phyloP scores from a whole-genome alignment of 2,113 vertebrate genomes.

The Lepisosteus osseus region DNA sequence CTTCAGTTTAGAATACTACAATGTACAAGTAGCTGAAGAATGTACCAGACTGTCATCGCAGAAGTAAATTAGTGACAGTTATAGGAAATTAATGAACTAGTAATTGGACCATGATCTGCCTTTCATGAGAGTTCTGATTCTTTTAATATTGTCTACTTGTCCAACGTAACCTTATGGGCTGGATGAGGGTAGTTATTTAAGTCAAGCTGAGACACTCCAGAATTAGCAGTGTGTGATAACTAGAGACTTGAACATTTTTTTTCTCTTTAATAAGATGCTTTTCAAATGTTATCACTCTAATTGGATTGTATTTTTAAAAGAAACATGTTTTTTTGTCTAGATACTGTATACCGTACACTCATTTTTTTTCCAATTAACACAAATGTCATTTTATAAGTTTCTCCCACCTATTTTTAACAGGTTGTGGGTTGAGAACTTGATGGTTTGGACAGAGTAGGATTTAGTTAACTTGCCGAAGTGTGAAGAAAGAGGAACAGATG shows the following conservation, averaged over 20 bases:
- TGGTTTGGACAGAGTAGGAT: not conserved
- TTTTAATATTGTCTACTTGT: slow-evolving; percentile 6
- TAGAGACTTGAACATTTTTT: not conserved
- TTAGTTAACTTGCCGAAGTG: slow-evolving; percentile 1
- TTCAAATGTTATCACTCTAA: not conserved
- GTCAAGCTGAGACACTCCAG: not conserved
- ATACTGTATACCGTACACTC: not conserved
- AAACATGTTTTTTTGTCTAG: not conserved
- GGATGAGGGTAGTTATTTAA: not conserved
- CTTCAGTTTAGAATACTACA: not conserved
- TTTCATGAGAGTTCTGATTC: not conserved
- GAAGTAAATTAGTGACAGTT: slow-evolving; percentile 16
- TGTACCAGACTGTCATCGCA: not conserved
- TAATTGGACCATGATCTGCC: slow-evolving; percentile 12
- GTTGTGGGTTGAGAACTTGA: slow-evolving; percentile 1
- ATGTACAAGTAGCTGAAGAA: slow-evolving; percentile 11
- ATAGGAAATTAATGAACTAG: slow-evolving; percentile 7
- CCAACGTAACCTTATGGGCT: not conserved
- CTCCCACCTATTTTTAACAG: not conserved
- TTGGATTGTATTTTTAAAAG: not conserved
- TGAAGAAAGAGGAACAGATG: not conserved
- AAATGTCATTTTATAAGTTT: not conserved
- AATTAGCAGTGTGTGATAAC: not conserved
- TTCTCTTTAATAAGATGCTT: not conserved
- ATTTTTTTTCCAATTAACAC: not conserved